Percentiles rank a stretch among this genome's conserved stretches.
Conservation (phyloP, 2,888 invertebrate species). For the Allygus modestus region DNA sequence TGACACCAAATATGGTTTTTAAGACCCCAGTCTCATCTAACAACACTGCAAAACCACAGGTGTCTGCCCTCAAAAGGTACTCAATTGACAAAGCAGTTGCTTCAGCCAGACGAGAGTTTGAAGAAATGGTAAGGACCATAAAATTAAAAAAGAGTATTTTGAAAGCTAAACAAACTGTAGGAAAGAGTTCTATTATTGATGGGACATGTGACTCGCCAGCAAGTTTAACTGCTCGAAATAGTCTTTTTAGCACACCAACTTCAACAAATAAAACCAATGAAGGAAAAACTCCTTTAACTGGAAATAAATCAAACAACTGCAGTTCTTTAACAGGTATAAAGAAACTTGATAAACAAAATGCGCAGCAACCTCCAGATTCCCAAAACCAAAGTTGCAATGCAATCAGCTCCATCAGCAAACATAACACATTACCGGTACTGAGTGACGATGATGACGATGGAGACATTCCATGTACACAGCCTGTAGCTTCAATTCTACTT, state of each 20-base stretch:
- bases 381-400: not conserved
- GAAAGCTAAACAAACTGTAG: not conserved
- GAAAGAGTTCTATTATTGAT: not conserved
- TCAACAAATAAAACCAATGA: not conserved
- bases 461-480: constrained; percentile 58
- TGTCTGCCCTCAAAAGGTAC: constrained; percentile 1
- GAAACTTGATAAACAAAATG: constrained; percentile 8
- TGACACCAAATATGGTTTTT: not conserved
- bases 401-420: not conserved
- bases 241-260: not conserved
- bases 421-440: not conserved
- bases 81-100: constrained; percentile 33
- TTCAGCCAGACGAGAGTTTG: constrained; percentile 20
- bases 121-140: not conserved
- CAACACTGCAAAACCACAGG: not conserved
- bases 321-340: not conserved
- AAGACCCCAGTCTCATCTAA: constrained; percentile 11
- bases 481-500: constrained; percentile 56
- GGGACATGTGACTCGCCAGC: not conserved
- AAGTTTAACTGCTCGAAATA: not conserved
- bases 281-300: not conserved
- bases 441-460: constrained; percentile 52
- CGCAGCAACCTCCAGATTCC: not conserved
- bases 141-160: not conserved
- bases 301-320: not conserved